Base-by-base conservation (phyloP, 2,797 vertebrate genomes). In the Borostomias antarcticus region DNA sequence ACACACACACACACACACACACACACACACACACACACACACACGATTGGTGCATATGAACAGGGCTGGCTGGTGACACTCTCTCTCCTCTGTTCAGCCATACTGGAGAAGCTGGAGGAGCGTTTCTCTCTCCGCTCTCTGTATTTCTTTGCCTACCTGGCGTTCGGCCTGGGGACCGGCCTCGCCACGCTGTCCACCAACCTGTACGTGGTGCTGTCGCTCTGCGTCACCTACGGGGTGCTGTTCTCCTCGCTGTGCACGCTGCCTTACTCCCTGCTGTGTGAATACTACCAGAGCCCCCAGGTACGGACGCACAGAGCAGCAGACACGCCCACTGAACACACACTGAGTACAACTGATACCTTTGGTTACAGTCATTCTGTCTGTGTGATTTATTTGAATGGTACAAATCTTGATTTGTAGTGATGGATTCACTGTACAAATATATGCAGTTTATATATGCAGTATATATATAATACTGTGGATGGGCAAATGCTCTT, bases 181-280 rank as follows among this genome's bases (percentile, higher is more conserved):
- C 90, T 99, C 13, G 94, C 98, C 63, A 98, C 98, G 0, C 90
- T 99, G 17, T 98, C 94, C 82, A 94, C 92, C 76, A 99, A 99
- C 51, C 74, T 96, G 74, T 99, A 98, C 0, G 92, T 98, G 86
- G 91, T 98, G 69, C 92, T 99, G 73, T 95, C 95, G 0, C 93
- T 99, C 3, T 99, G 97, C 1, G 81, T 94, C 60, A 98, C 96
- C 77, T 96, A 99, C 0, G 98, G 98, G 17, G 89, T 99, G 50
- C 91, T 99, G 58, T 99, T 99, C 45, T 97, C 98, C 64, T 98
- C 98, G 0, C 92, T 99, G 48, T 99, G 98, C 89, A 98, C 97
- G 0, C 93, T 99, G 90, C 98, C 98, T 79, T 99, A 99, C 89
- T 99, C 97, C 11, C 94, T 99, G 72, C 94, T 99, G 62, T 99